Evolutionary conservation across 2,888 invertebrate species (phyloP).

Genomic region (Drosophila rubida): DNA sequence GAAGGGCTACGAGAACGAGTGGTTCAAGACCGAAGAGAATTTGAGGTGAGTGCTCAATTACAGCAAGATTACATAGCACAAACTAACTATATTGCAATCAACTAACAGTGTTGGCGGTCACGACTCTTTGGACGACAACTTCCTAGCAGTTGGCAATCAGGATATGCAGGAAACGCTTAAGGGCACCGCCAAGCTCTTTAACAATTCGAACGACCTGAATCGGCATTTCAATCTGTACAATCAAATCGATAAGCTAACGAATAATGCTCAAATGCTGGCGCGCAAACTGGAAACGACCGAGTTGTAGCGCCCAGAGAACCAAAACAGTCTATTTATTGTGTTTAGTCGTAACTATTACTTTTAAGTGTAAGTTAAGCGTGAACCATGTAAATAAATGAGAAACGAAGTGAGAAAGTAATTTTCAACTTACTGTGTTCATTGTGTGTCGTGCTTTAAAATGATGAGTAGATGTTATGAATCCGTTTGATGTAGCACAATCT

Average conservation of each 20-base stretch:
- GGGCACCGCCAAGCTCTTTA: conserved; percentile 85
- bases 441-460: conserved; percentile 15
- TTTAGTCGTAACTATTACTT: conserved; percentile 16
- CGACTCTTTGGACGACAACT: conserved; percentile 95
- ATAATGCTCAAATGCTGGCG: conserved; percentile 87
- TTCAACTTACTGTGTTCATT: conserved; percentile 35
- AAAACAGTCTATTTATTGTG: conserved; percentile 55
- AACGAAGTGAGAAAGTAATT: not conserved
- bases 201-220: conserved; percentile 86
- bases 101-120: conserved; percentile 85
- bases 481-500: conserved; percentile 15
- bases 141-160: conserved; percentile 86
- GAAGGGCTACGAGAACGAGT: conserved; percentile 96
- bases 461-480: conserved; percentile 1
- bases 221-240: conserved; percentile 89
- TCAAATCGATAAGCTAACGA: conserved; percentile 89
- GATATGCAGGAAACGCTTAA: conserved; percentile 80
- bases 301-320: conserved; percentile 85
- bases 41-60: conserved; percentile 87
- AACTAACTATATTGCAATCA: not conserved
- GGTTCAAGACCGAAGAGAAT: conserved; percentile 93
- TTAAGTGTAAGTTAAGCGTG: conserved; percentile 10
- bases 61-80: too few relatives aligned
- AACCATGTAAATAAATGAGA: conserved; percentile 45
- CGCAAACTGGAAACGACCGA: conserved; percentile 93